These are phyloP conservation scores for Phalloptychus januarius DNA, from an alignment of 2,797 vertebrate genomes.

Conservation along the genomic window DNA sequence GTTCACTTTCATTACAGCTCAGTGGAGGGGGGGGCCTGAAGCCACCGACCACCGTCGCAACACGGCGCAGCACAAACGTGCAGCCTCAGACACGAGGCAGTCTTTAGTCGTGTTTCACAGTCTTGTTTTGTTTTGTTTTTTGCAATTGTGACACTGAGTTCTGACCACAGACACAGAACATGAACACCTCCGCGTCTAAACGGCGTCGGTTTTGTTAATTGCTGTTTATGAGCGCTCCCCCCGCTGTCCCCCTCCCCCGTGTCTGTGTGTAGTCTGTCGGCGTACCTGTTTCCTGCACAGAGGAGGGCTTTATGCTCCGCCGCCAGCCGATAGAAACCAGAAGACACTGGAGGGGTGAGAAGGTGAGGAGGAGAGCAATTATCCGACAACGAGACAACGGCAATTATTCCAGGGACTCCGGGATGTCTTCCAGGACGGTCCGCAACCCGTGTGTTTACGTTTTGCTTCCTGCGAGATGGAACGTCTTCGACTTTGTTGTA, in stretches of 20 bases:
- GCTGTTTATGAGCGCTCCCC: background rate
- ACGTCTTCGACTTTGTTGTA: background rate
- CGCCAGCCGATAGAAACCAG: conserved; percentile 88
- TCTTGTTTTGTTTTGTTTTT: background rate
- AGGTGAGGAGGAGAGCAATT: conserved; percentile 20
- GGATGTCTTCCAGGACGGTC: background rate
- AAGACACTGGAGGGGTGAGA: conserved; percentile 80
- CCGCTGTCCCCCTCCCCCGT: too few relatives aligned
- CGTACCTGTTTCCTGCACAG: conserved; percentile 88
- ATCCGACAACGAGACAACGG: conserved; percentile 22
- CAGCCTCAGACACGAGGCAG: background rate
- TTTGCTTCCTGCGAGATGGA: background rate
- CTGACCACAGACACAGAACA: conserved; percentile 13
- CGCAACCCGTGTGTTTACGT: background rate
- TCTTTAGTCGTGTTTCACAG: background rate
- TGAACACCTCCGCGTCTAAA: conserved; percentile 7
- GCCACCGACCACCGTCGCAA: conserved; percentile 16
- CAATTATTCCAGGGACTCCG: background rate
- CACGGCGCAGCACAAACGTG: conserved; percentile 5
- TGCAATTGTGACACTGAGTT: background rate
- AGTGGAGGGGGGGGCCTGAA: conserved; percentile 22
- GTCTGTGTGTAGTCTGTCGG: conserved; percentile 36
- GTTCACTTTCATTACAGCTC: conserved; percentile 59
- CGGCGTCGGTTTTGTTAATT: conserved; percentile 28
- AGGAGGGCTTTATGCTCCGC: conserved; percentile 89